phyloP scores from a whole-genome alignment of 2,888 invertebrate genomes.

The Notocelia uddmanniana region DNA sequence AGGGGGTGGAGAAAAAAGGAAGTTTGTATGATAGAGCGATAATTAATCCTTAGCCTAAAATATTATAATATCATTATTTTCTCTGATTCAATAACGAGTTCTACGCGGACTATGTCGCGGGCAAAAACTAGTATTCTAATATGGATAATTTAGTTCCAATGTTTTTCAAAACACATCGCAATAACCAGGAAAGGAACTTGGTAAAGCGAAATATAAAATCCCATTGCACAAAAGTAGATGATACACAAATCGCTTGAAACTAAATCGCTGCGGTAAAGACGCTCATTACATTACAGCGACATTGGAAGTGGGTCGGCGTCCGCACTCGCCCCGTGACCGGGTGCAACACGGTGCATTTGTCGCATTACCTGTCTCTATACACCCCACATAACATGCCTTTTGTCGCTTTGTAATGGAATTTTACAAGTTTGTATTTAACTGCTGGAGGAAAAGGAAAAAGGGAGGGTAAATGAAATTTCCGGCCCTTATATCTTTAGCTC shows the following conservation, averaged over 20 bases:
- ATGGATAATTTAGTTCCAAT: not conserved
- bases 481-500: too few species aligned
- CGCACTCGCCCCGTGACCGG: constrained; percentile 1
- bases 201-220: not conserved
- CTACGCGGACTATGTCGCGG: too few species aligned
- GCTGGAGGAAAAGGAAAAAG: too few species aligned
- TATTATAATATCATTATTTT: too few species aligned
- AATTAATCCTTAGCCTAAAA: too few species aligned
- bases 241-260: constrained; percentile 4
- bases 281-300: constrained; percentile 3
- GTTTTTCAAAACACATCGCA: not conserved
- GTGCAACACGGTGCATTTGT: not conserved
- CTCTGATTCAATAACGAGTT: too few species aligned
- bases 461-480: too few species aligned
- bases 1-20: too few species aligned
- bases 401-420: not conserved
- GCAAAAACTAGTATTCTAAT: not conserved
- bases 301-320: constrained; percentile 4
- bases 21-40: too few species aligned
- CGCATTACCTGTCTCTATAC: constrained; percentile 4
- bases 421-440: not conserved
- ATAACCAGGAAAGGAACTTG: not conserved
- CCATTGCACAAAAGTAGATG: not conserved
- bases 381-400: not conserved
- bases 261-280: constrained; percentile 2